Evolutionary conservation across 2,888 invertebrate species (phyloP), one percentile per base, ranked within the genome.

Genomic region (Achlya flavicornis): DNA sequence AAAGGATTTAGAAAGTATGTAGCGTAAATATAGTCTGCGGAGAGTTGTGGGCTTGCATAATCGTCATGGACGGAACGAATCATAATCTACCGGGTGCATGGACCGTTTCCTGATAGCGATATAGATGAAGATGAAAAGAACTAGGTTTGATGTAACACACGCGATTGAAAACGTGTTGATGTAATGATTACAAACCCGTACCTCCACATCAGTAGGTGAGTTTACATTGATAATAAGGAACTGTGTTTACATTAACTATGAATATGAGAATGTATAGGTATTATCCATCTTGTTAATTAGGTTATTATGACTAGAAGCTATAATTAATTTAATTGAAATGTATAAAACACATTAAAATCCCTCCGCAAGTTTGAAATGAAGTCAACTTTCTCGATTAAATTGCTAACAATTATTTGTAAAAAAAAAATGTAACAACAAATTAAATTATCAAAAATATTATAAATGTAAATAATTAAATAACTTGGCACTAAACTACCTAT

Each of bases 401-500:
- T n/a, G n/a, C n/a, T n/a, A n/a, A n/a, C n/a, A n/a, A n/a, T 26
- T 26, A 26, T 26, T 26, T 26, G 26, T 26, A 26, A 26, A 26
- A 26, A 26, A 26, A 2, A 26, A 41, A 11, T 41, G 41, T 41
- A 41, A 38, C 12, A 12, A 41, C 12, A 12, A 7, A 7, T 41
- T 12, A 12, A 12, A 12, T 41, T 4, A 12, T 12, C 41, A 41
- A 41, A 38, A 38, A 38, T 59, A 19, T 11, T n/a, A 4, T 3
- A 11, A 19, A 19, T 3, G 41, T 41, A 19, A 38, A 41, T 41
- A 19, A 16, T 8, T 60, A 2, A 16, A 19, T 19, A 66, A 64
- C 64, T 64, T 72, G 83, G 76, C 88, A 88, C 88, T 85, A 80
- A 87, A 88, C 87, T 77, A 86, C 89, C 86, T 77, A 76, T 76